phyloP scores from a whole-genome alignment of 64 coral and sea anemone genomes.

The Pocillopora verrucosa region DNA sequence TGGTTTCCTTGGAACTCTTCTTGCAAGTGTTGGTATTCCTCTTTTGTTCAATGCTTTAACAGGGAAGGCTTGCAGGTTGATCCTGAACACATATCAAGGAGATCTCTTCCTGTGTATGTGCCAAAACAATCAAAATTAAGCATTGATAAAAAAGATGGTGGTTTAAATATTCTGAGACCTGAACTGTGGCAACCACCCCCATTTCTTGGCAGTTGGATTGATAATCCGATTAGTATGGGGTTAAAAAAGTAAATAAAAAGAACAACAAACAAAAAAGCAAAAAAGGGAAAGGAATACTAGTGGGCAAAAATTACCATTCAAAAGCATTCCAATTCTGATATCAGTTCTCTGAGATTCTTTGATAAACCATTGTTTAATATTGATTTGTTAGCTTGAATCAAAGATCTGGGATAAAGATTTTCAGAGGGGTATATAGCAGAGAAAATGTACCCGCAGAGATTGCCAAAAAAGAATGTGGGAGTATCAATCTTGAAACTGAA shows the following conservation, averaged over 20 bases:
- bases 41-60: not conserved
- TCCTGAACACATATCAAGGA: too few species aligned
- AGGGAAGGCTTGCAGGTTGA: not conserved
- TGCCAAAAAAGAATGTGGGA: conserved; percentile 17
- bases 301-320: conserved; percentile 25
- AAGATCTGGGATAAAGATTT: not conserved
- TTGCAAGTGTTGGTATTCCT: conserved; percentile 19
- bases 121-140: not conserved
- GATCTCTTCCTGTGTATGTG: too few species aligned
- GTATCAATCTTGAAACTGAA: conserved; percentile 26
- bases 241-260: not conserved
- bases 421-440: not conserved
- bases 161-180: not conserved
- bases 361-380: not conserved
- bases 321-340: not conserved
- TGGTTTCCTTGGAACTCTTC: not conserved
- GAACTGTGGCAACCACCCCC: not conserved
- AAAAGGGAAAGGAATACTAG: conserved; percentile 5
- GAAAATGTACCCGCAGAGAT: not conserved
- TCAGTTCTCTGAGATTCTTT: too few species aligned
- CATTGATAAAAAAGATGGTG: too few species aligned
- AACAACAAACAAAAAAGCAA: not conserved
- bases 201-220: not conserved
- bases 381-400: not conserved
- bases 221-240: not conserved